Evolutionary conservation across 2,797 vertebrate genomes (phyloP).

Genomic region (Crocidura indochinensis): DNA sequence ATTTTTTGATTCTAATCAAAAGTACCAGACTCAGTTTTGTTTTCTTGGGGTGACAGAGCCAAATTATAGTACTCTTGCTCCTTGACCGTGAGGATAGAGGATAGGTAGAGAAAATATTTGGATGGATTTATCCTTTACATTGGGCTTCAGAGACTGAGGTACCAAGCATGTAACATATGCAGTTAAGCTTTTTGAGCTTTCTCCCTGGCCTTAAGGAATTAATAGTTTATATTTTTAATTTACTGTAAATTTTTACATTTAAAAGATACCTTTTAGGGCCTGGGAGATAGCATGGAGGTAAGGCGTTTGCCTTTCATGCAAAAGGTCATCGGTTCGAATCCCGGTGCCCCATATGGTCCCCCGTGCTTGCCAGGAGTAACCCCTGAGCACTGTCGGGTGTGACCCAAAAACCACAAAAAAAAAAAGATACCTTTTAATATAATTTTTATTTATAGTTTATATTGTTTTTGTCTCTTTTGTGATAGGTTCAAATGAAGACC

Average conservation of each 20-base stretch:
- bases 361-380: too few relatives aligned
- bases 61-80: constrained; percentile 51
- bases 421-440: background rate
- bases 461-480: constrained; percentile 78
- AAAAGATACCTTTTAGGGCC: constrained; percentile 5
- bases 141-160: too few relatives aligned
- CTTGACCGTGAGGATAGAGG: constrained; percentile 6
- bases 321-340: too few relatives aligned
- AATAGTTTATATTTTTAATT: constrained; percentile 9
- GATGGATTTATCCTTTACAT: too few relatives aligned
- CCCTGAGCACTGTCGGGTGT: too few relatives aligned
- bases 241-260: background rate
- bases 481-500: constrained; percentile 93
- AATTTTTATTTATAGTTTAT: constrained; percentile 58
- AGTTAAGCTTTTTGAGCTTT: too few relatives aligned
- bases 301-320: too few relatives aligned
- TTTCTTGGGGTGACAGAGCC: constrained; percentile 25
- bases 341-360: too few relatives aligned
- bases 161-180: too few relatives aligned
- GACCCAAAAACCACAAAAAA: too few relatives aligned
- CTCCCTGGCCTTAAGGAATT: background rate
- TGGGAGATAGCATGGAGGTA: too few relatives aligned
- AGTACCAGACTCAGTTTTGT: background rate
- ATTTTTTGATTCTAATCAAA: constrained; percentile 55
- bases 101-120: constrained; percentile 11